Evolutionary conservation across 2,888 invertebrate species (phyloP), one percentile per base, ranked within the genome.

Genomic region (Plagodis pulveraria): DNA sequence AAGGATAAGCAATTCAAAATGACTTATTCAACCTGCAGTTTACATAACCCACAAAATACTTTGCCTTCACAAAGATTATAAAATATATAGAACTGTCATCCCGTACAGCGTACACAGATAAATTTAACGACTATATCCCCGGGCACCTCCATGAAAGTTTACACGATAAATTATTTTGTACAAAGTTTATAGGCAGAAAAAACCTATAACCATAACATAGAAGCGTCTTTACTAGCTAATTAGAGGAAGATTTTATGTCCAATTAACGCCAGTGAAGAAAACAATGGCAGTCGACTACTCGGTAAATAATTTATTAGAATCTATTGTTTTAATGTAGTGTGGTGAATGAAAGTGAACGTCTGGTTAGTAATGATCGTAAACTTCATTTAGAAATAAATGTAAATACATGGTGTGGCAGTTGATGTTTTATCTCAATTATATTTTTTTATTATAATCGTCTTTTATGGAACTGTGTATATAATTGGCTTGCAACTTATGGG

Each of bases 301-400:
- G 70, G 78, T 69, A 77, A 76, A 67, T 69, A 70, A 72, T 78
- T 72, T 67, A 73, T 45, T 59, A n/a, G 53, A 53, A 60, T 57
- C 71, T 59, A 74, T 78, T 78, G 77, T 76, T 74, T 69, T 48
- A 51, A 36, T 47, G 53, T 41, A 57, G 57, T 58, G 49, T 40
- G 22, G 22, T 38, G 10, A 56, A 38, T 40, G 38, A 43, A 40
- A 56, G 36, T 33, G 36, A 62, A 62, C 56, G 52, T 64, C 51
- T 45, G 54, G 48, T 54, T 50, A 2, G 22, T 22, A 22, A 0
- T 45, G 2, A 38, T 38, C 38, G 9, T 6, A 1, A 38, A 5
- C 38, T 33, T 45, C 11, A 43, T 43, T 0, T 12, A n/a, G n/a
- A n/a, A n/a, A 43, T 45, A 22, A 22, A 22, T 22, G 22, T 22